Evolutionary conservation across 2,888 invertebrate genomes (phyloP), one percentile per base, ranked within the genome.

Genomic region (Synergus itoensis): DNA sequence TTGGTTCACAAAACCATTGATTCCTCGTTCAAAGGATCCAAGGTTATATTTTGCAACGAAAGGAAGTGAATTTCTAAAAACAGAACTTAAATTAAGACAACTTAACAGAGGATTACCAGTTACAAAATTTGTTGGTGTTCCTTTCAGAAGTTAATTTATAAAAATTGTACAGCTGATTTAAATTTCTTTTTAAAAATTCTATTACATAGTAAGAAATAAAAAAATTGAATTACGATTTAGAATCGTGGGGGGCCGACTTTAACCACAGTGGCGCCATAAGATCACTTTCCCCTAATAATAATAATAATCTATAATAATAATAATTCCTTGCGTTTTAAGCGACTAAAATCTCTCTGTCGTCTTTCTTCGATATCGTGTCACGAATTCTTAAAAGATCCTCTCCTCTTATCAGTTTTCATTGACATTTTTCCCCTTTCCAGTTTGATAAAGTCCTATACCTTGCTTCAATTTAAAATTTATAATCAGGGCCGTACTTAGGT

Each of bases 1-100:
- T 77, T 92, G 91, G 89, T 89, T 89, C 79, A 21, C 80, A 0
- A 77, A 87, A 18, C 85, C 86, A 0, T 81, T 90, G 45, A 83
- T 90, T 57, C 79, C 86, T 18, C 84, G 78, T 80, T 81, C 88
- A 4, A 80, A 41, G 0, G 91, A 92, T 83, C 83, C 86, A 18
- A 84, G 91, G 62, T 80, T 91, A 2, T 76, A 84, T 40, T 91
- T 90, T 65, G 86, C 89, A 9, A 78, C 79, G 45, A 87, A 82
- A 18, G 79, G 83, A 63, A 81, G 84, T 1, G 87, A 90, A 21
- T 89, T 90, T 57, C 84, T 91, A 11, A 84, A 87, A 69, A 84
- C 80, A 28, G 91, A 90, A 77, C 79, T 90, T 8, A 79, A 80
- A 18, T 87, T 88, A 21, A 85, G 87, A 21, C 77, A 87, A 12